These are phyloP conservation scores for Empis livida DNA, from an alignment of 2,888 invertebrate genomes.

Conservation along the genomic window DNA sequence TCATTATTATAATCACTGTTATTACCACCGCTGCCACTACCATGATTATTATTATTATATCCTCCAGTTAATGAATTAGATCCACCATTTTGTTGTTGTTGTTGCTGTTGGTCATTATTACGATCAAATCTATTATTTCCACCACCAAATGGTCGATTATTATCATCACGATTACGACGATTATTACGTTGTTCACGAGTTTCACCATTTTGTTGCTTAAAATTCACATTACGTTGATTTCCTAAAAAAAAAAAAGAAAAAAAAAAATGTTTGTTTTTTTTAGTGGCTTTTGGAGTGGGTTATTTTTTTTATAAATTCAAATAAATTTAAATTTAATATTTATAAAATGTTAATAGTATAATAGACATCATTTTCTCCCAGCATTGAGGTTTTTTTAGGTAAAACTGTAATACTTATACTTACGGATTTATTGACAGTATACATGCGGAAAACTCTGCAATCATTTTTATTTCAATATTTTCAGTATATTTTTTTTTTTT, in stretches of 20 bases:
- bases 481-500: no score
- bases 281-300: no score
- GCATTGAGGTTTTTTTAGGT: no score
- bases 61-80: background rate
- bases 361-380: no score
- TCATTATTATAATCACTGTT: constrained; percentile 25
- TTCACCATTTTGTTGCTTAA: constrained; percentile 34
- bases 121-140: background rate
- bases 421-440: no score
- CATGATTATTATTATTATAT: constrained; percentile 34
- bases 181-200: constrained; percentile 63
- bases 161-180: constrained; percentile 47
- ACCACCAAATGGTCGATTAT: constrained; percentile 20
- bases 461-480: no score
- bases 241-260: background rate
- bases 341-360: no score
- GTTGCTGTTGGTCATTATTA: constrained; percentile 3
- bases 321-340: no score
- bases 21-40: constrained; percentile 30
- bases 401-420: no score
- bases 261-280: constrained; percentile 3
- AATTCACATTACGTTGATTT: constrained; percentile 8
- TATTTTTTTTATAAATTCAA: no score
- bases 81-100: constrained; percentile 1
- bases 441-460: no score